Conservation (phyloP, 2,888 invertebrate species). For the Drosophila mercatorum region DNA sequence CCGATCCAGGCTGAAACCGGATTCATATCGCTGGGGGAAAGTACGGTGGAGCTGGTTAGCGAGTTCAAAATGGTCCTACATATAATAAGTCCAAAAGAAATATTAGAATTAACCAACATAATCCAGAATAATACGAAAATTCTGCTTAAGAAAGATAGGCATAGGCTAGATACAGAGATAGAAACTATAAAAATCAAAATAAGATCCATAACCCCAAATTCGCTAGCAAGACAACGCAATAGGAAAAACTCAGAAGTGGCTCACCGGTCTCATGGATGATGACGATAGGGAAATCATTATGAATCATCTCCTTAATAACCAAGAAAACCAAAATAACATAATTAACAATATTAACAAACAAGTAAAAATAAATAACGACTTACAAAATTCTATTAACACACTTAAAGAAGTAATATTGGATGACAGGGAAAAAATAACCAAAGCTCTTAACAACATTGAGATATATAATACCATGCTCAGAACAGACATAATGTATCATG, state of each 20-base stretch:
- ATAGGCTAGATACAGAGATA: neutral
- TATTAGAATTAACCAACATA: neutral
- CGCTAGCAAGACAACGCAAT: neutral
- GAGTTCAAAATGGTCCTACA: neutral
- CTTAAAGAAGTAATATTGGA: neutral
- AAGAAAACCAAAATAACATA: neutral
- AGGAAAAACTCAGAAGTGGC: neutral
- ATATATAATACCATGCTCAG: neutral
- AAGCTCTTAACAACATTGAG: neutral
- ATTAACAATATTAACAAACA: neutral
- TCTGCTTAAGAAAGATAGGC: neutral
- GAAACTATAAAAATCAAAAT: neutral
- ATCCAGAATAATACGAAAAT: conserved; percentile 1
- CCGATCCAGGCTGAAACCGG: neutral
- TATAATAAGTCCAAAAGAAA: neutral
- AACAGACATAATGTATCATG: neutral
- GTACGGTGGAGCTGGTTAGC: neutral
- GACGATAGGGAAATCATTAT: neutral
- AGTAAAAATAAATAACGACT: neutral
- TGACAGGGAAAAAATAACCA: neutral
- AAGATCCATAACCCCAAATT: neutral
- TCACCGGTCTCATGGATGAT: neutral
- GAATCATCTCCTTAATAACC: neutral
- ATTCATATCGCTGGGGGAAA: neutral
- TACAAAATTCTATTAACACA: neutral